Evolutionary conservation across 2,888 invertebrate species (phyloP).

Genomic region (Sepioteuthis lessoniana): DNA sequence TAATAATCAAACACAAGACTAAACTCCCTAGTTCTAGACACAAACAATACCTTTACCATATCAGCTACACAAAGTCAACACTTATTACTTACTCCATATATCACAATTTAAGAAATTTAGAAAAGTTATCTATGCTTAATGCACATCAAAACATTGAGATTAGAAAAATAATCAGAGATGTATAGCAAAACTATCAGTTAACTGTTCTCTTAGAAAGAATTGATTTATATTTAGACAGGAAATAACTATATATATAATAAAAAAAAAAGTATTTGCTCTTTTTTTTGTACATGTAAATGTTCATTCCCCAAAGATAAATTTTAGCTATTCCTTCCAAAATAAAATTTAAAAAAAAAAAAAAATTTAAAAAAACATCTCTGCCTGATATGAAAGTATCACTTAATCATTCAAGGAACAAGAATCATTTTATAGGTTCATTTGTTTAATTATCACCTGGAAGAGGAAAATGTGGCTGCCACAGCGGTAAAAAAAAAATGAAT

Average conservation of each 20-base stretch:
- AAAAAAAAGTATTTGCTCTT: not conserved
- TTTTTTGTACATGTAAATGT: not conserved
- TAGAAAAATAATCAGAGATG: too few relatives aligned
- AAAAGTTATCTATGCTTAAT: not conserved
- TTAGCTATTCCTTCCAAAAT: not conserved
- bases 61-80: not conserved
- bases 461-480: too few relatives aligned
- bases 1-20: not conserved
- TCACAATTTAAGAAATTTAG: not conserved
- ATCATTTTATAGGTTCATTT: not conserved
- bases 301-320: not conserved
- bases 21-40: not conserved
- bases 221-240: too few relatives aligned
- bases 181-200: too few relatives aligned
- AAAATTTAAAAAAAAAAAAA: too few relatives aligned
- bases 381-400: too few relatives aligned
- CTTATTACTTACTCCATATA: not conserved
- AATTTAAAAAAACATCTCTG: too few relatives aligned
- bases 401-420: not conserved
- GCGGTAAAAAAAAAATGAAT: too few relatives aligned
- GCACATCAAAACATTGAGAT: not conserved
- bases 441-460: not conserved
- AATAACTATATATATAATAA: too few relatives aligned
- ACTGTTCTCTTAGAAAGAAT: too few relatives aligned
- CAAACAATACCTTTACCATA: not conserved